Conservation (phyloP, 2,797 vertebrate genomes). For the Eupleurogrammus muticus region DNA sequence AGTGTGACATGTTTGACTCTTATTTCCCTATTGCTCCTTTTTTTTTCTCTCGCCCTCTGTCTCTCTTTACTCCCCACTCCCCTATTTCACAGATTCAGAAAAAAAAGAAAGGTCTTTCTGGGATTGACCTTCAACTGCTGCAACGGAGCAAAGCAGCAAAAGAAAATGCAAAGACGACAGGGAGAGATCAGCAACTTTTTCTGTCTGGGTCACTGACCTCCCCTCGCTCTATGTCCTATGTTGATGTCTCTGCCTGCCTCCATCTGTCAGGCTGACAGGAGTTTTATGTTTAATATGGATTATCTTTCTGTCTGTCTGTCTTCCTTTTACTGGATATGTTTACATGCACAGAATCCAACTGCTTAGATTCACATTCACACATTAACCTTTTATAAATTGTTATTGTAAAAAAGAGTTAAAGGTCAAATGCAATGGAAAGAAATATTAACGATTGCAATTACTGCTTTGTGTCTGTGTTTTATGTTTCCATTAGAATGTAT, state of each 20-base stretch:
- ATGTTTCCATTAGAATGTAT: background rate
- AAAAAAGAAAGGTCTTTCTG: constrained; percentile 25
- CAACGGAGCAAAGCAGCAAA: constrained; percentile 39
- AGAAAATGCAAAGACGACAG: constrained; percentile 37
- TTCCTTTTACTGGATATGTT: constrained; percentile 16
- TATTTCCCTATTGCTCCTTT: constrained; percentile 20
- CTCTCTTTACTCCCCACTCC: constrained; percentile 23
- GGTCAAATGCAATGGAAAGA: background rate
- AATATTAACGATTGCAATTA: background rate
- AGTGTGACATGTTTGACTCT: constrained; percentile 38
- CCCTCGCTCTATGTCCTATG: background rate
- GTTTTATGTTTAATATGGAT: constrained; percentile 44
- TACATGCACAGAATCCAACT: constrained; percentile 19
- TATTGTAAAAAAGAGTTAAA: background rate
- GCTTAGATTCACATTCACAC: background rate
- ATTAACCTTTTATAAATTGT: background rate
- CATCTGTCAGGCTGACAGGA: constrained; percentile 15
- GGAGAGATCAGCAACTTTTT: constrained; percentile 50
- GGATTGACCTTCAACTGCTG: constrained; percentile 37
- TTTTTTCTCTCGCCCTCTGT: constrained; percentile 1
- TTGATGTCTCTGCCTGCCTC: constrained; percentile 7
- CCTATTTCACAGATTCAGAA: constrained; percentile 20
- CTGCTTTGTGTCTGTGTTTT: constrained; percentile 2
- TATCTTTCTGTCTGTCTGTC: background rate
- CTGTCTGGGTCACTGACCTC: constrained; percentile 55